phyloP scores from a whole-genome alignment of 2,888 invertebrate genomes.

The Thysanoteuthis rhombus region DNA sequence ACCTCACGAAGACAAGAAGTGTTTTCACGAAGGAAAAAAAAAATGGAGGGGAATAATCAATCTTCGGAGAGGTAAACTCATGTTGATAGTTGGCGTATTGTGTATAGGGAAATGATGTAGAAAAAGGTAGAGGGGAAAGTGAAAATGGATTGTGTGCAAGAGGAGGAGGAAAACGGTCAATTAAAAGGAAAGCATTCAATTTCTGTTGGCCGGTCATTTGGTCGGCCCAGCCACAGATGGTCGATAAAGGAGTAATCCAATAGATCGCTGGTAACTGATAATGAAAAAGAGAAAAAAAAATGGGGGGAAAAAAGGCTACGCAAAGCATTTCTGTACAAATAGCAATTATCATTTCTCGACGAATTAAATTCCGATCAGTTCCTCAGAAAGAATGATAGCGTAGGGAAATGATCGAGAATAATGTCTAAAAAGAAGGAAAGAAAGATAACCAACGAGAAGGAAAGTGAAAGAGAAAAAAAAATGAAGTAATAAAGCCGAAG shows the following conservation, averaged over 20 bases:
- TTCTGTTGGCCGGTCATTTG: neutral
- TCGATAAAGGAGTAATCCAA: neutral
- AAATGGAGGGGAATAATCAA: neutral
- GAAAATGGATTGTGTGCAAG: neutral
- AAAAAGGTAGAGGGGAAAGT: neutral
- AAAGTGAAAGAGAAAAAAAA: neutral
- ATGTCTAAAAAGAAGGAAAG: neutral
- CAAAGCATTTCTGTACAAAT: neutral
- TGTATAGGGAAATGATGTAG: neutral
- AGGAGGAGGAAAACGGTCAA: neutral
- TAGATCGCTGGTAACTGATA: neutral
- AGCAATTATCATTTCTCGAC: constrained; percentile 12
- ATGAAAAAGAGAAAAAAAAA: neutral
- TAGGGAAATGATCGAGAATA: neutral
- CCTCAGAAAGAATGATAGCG: neutral
- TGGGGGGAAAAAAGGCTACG: neutral
- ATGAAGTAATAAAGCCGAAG: no score
- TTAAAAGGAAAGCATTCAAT: neutral
- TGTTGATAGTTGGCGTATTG: neutral
- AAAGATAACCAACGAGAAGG: neutral
- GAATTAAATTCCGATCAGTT: constrained; percentile 12
- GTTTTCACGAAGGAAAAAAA: neutral
- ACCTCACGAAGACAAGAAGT: neutral
- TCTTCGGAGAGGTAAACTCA: neutral
- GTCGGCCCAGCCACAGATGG: constrained; percentile 12